Conservation (phyloP, 2,888 invertebrate species). For the Stenurella melanura region DNA sequence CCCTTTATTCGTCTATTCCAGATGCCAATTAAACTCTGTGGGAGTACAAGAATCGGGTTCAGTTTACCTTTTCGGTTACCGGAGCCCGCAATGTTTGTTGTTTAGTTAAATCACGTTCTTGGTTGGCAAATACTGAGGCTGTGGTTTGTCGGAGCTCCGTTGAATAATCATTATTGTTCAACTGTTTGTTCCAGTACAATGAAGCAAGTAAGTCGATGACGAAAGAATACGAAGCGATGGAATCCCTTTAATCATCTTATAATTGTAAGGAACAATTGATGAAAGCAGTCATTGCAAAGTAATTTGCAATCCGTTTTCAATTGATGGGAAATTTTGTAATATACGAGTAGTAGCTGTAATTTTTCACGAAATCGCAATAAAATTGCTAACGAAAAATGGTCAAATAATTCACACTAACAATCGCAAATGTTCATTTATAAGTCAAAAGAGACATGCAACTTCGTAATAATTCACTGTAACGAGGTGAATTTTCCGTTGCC, state of each 20-base stretch:
- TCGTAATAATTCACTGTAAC: no score
- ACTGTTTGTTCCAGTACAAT: background rate
- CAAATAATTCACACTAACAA: no score
- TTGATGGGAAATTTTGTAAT: no score
- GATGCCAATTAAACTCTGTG: constrained; percentile 4
- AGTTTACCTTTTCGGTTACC: constrained; percentile 34
- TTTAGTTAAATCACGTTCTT: constrained; percentile 33
- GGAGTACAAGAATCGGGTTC: constrained; percentile 1
- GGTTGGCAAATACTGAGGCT: constrained; percentile 17
- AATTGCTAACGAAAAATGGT: no score
- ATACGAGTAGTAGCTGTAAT: no score
- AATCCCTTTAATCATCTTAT: background rate
- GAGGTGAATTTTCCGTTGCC: no score
- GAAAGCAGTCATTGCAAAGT: background rate
- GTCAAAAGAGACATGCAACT: no score
- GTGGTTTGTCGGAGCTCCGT: background rate
- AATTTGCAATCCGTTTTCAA: background rate
- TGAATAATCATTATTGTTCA: constrained; percentile 35
- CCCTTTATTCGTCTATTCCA: background rate
- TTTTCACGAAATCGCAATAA: no score
- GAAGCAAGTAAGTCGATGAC: background rate
- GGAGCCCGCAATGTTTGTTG: constrained; percentile 24
- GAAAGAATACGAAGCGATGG: background rate
- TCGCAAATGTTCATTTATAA: no score
- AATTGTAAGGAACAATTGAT: background rate